A percentile compares a stretch with the other conserved stretches of the same genome.
These are phyloP conservation scores for Darevskia nairensis DNA, from an alignment of 2,797 vertebrate genomes.

Conservation along the genomic window DNA sequence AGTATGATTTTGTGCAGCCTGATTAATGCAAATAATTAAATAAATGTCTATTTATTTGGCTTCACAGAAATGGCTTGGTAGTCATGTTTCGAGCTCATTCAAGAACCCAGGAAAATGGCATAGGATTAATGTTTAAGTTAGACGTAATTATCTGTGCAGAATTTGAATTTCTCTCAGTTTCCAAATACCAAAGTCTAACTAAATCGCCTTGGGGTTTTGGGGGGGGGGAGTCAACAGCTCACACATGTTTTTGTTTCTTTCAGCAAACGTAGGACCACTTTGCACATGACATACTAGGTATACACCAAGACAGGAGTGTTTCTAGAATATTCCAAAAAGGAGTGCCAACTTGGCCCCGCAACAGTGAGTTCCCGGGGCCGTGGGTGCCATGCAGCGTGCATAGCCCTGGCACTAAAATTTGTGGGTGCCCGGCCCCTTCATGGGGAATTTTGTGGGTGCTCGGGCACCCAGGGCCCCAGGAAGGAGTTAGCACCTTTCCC, in stretches of 20 bases:
- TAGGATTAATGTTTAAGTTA: not conserved
- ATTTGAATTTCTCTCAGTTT: not conserved
- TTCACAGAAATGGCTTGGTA: not conserved
- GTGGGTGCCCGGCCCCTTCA: too few species aligned
- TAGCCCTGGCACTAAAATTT: too few species aligned
- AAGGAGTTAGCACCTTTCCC: too few species aligned
- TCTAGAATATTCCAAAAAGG: too few species aligned
- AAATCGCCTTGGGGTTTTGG: not conserved
- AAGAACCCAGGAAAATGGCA: not conserved
- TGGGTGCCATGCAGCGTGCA: too few species aligned
- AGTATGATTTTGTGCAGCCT: not conserved
- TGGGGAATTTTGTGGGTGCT: too few species aligned
- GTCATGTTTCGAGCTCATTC: not conserved
- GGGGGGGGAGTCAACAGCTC: not conserved
- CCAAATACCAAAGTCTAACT: not conserved
- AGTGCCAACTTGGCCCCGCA: too few species aligned
- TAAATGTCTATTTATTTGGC: too few species aligned
- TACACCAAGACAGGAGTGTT: too few species aligned
- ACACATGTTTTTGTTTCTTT: not conserved
- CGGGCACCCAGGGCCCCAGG: too few species aligned
- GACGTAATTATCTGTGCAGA: not conserved
- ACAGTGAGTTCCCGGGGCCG: too few species aligned
- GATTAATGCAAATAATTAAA: too few species aligned
- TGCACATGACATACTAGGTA: not conserved
- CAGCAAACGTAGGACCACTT: not conserved